phyloP scores from a whole-genome alignment of 2,888 invertebrate genomes.

The Standfussiana lucernea region DNA sequence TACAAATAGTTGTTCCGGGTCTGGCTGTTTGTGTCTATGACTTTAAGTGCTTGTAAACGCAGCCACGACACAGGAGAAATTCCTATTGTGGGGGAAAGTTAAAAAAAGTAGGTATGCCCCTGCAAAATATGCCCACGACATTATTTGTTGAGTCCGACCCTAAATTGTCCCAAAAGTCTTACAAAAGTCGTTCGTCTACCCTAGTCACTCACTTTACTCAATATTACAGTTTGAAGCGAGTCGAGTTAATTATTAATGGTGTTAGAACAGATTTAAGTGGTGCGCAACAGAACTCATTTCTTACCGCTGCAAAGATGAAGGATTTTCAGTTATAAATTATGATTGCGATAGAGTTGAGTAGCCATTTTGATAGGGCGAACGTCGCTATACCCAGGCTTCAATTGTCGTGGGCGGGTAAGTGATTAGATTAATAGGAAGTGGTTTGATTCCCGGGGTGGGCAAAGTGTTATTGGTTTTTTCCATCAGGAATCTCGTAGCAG shows the following conservation, averaged over 20 bases:
- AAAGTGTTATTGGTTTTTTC: too few relatives aligned
- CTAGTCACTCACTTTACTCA: slow-evolving; percentile 25
- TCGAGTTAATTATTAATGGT: slow-evolving; percentile 60
- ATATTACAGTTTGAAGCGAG: slow-evolving; percentile 48
- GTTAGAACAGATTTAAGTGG: slow-evolving; percentile 63
- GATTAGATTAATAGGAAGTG: too few relatives aligned
- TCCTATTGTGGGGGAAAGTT: too few relatives aligned
- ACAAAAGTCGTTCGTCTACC: slow-evolving; percentile 44
- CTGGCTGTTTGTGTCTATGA: too few relatives aligned
- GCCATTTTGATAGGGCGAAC: slow-evolving; percentile 29
- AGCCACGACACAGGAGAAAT: too few relatives aligned
- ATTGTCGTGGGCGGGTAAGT: slow-evolving; percentile 2
- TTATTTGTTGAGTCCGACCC: neutral
- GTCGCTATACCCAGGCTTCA: neutral
- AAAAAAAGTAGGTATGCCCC: too few relatives aligned
- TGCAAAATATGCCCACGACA: neutral
- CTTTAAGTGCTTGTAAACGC: too few relatives aligned
- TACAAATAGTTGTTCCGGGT: too few relatives aligned
- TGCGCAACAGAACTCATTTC: slow-evolving; percentile 54
- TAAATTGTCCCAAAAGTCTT: neutral
- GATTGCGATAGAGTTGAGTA: slow-evolving; percentile 35
- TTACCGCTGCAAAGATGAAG: slow-evolving; percentile 53
- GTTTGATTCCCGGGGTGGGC: too few relatives aligned
- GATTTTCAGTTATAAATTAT: slow-evolving; percentile 54
- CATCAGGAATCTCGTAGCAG: too few relatives aligned